Percentiles rank a stretch among this genome's conserved stretches.
Conservation (phyloP, 2,113 vertebrate species). For the Zosterops borbonicus region DNA sequence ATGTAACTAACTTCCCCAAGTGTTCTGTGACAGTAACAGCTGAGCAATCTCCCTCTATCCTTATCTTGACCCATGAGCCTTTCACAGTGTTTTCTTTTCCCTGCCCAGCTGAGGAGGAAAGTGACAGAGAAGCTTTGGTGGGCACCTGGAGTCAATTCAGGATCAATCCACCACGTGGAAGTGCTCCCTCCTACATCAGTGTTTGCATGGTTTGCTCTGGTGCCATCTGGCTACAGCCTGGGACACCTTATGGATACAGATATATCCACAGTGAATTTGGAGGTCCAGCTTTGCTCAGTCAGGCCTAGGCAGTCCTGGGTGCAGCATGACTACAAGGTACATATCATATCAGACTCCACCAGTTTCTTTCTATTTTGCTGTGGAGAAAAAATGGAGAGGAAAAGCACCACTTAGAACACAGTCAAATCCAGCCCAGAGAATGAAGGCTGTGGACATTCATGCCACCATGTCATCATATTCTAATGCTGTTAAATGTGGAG, state of each 20-base stretch:
- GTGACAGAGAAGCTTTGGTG: not conserved
- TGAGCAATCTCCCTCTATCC: not conserved
- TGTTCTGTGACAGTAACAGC: too few species aligned
- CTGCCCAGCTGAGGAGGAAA: not conserved
- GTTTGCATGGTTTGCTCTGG: not conserved
- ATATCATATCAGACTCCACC: not conserved
- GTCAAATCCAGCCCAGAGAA: not conserved
- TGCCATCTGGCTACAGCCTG: not conserved
- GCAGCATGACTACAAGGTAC: not conserved
- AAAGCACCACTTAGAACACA: not conserved
- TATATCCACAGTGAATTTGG: not conserved
- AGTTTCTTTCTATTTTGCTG: not conserved
- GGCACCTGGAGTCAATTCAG: not conserved
- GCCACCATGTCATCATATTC: not conserved
- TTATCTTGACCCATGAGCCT: not conserved
- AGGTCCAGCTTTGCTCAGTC: not conserved
- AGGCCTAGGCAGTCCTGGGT: not conserved
- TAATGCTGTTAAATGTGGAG: not conserved
- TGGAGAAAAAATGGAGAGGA: not conserved
- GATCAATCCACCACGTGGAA: not conserved
- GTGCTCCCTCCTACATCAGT: not conserved
- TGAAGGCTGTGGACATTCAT: not conserved
- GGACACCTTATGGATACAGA: rapidly evolving
- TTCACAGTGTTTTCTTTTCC: not conserved
- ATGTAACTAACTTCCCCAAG: not conserved